Conservation (phyloP, 2,113 vertebrate species). For the Callipepla squamata region DNA sequence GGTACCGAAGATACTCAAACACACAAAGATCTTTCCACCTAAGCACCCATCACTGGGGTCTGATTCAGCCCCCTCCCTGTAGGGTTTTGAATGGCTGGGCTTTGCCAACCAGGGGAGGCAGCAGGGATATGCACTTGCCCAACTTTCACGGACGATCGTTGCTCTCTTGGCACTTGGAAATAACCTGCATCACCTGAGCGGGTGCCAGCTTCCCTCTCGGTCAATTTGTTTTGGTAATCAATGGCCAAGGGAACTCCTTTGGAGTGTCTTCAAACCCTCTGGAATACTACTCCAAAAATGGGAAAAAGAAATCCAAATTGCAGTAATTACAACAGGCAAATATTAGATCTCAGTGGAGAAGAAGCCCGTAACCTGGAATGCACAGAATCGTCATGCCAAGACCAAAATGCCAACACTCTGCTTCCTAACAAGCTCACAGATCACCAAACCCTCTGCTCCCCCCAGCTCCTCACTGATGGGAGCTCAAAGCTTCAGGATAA, state of each 20-base stretch:
- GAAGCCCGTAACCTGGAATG: slow-evolving; percentile 74
- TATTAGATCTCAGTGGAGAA: slow-evolving; percentile 2
- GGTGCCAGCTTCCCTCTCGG: neutral
- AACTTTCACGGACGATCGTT: neutral
- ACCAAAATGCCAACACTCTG: slow-evolving; percentile 49
- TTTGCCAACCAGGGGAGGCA: neutral
- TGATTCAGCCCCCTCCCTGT: neutral
- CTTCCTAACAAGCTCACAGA: slow-evolving; percentile 51
- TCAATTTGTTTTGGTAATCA: neutral
- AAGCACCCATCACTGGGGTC: neutral
- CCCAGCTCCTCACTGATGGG: neutral
- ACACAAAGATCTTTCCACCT: neutral
- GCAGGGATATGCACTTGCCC: neutral
- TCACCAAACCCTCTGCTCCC: neutral
- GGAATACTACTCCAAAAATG: neutral
- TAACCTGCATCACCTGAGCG: neutral
- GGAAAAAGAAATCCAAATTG: neutral
- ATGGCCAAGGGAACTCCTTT: neutral
- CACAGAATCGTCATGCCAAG: slow-evolving; percentile 73
- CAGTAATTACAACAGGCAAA: neutral
- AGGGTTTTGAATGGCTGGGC: neutral
- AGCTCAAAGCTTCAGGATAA: neutral
- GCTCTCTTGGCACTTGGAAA: neutral
- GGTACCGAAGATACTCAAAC: neutral
- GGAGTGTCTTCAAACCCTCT: neutral